A percentile compares a stretch with the other conserved stretches of the same genome.
These are phyloP conservation scores for Vimba vimba DNA, from an alignment of 2,113 vertebrate species.

Conservation along the genomic window DNA sequence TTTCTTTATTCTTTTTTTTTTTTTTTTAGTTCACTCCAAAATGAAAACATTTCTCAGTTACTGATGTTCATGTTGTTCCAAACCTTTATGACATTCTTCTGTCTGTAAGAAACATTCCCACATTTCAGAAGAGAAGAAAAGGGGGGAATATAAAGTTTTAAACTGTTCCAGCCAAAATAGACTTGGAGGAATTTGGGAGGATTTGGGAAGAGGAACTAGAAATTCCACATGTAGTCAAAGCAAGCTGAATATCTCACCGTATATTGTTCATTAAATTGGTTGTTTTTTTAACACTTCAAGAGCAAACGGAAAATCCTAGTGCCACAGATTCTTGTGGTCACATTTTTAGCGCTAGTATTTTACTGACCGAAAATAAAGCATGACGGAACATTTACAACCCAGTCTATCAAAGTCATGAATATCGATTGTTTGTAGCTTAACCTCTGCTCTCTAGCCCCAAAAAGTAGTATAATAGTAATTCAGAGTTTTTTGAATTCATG, in stretches of 20 bases:
- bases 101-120: not conserved
- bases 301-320: not conserved
- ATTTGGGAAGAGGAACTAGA: not conserved
- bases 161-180: not conserved
- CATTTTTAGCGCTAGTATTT: not conserved
- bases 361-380: not conserved
- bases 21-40: not conserved
- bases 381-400: not conserved
- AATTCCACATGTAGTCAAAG: not conserved
- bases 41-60: not conserved
- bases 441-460: not conserved
- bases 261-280: not conserved
- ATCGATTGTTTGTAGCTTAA: not conserved
- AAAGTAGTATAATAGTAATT: not conserved
- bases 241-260: not conserved
- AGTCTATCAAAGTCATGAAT: not conserved
- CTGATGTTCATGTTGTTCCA: not conserved
- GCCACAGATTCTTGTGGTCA: not conserved
- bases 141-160: not conserved
- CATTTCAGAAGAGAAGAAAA: not conserved
- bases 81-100: not conserved
- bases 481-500: not conserved
- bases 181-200: not conserved
- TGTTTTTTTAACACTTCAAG: not conserved
- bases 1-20: not conserved